phyloP scores from a whole-genome alignment of 2,113 vertebrate species.

The Cyphomyrus plagiostoma region DNA sequence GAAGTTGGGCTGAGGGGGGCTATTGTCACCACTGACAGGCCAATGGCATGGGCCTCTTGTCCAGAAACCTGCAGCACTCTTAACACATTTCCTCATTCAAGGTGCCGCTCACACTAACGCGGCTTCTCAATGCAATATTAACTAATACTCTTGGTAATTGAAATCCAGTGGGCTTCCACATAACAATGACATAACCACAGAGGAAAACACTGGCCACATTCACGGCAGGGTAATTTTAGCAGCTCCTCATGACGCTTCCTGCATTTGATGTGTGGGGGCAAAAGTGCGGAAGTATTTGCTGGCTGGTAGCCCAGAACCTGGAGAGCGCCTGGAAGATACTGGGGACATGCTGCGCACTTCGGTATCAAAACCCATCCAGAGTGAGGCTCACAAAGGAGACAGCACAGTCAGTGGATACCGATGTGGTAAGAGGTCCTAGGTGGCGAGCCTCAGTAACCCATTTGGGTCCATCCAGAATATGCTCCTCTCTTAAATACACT shows the following conservation, averaged over 20 bases:
- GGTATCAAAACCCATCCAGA: not conserved
- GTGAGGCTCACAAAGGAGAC: not conserved
- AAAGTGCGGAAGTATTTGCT: conserved; percentile 26
- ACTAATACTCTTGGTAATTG: not conserved
- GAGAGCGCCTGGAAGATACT: conserved; percentile 2
- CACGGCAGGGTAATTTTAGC: conserved; percentile 25
- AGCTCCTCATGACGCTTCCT: conserved; percentile 28
- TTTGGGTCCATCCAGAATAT: not conserved
- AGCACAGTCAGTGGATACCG: not conserved
- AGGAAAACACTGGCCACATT: conserved; percentile 5
- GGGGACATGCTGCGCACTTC: not conserved
- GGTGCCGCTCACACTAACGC: not conserved
- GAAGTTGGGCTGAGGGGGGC: conserved; percentile 1
- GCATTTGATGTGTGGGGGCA: conserved; percentile 12
- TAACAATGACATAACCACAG: conserved; percentile 30
- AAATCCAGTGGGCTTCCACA: not conserved
- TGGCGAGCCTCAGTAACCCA: not conserved
- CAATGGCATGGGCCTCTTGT: not conserved
- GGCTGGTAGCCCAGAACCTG: conserved; percentile 22
- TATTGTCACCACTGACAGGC: not conserved
- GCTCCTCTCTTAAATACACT: not conserved
- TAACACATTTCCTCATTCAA: not conserved
- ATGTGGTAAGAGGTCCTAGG: not conserved
- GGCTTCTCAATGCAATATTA: not conserved
- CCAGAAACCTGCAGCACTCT: not conserved